Evolutionary conservation across 2,113 vertebrate genomes (phyloP), one percentile per base, ranked within the genome.

Genomic region (Plestiodon gilberti): DNA sequence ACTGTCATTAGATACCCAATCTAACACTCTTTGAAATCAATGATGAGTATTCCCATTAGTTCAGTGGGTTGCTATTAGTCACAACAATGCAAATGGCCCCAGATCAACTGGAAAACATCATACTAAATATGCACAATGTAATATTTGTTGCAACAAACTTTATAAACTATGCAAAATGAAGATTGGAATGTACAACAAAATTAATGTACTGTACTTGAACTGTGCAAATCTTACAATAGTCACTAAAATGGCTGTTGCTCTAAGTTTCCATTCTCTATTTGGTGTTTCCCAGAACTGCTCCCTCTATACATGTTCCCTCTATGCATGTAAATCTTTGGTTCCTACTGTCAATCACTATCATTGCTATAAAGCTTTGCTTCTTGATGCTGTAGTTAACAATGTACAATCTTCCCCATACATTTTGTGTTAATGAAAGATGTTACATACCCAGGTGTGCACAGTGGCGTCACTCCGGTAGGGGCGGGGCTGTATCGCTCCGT

Each of bases 11-110:
- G 0, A 0, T 75, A 25, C 78, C 78, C 87, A 90, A 93, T 83
- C 30, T 82, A 85, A 74, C 89, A 90, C 67, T 86, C 87, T 86
- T 77, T 81, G 89, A 89, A 67, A 92, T 91, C 87, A 62, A 81
- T 90, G 87, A 0, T 0, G 87, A 78, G n/a, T 78, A 84, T 90
- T 92, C 78, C 88, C 71, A 62, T 77, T 13, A 14, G 88, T 92
- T 85, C 81, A 3, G 0, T 65, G 6, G 59, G 65, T 76, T 76
- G 9, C 28, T n/a, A 20, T 59, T 11, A 15, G 57, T 65, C 73
- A 83, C 52, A 35, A 23, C n/a, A 61, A 35, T 35, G 76, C 30
- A 88, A 61, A 90, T 38, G 76, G 67, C 59, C 81, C 87, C 71
- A 85, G 81, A 78, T 67, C 70, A 86, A 57, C 65, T 90, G 67